Base-by-base conservation (phyloP, 2,797 vertebrate species). In the Pogonophryne albipinna region DNA sequence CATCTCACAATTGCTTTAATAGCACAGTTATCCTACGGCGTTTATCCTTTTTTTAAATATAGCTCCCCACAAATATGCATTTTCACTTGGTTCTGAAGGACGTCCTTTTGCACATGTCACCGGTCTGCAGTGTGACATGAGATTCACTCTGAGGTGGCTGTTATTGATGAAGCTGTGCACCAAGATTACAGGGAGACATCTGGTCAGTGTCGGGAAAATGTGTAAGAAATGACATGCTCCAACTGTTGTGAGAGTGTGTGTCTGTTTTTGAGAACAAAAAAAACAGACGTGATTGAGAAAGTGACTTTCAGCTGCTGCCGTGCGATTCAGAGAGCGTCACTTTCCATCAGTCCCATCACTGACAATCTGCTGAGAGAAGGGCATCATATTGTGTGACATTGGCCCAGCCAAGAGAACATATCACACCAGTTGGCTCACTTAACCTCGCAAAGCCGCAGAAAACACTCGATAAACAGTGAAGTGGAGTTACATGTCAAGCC, bases 351-450 rank as follows among this genome's bases (percentile, higher is more conserved):
- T 9, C 45, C 82, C 80, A 65, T 80, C 78, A 69, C 10, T 74
- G 82, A 78, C 82, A 82, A 55, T 85, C 76, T 80, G 83, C 38
- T 50, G 72, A 74, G 67, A 63, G 53, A 41, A 46, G 34, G 59
- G 51, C 58, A 17, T 82, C 73, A 31, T 68, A 53, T 56, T 70
- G 71, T 44, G 62, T 51, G 56, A 27, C 44, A 20, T 2, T 0
- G 69, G 51, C 56, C 41, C 47, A n/a, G 62, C 15, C 64, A 45
- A 73, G 61, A 52, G 62, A 13, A 50, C 64, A 17, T 52, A 68
- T 45, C 62, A 55, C 71, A 70, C 47, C 71, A 56, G 64, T 75
- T 56, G 65, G 71, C 52, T 71, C 51, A n/a, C 31, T 72, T 42
- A 60, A 76, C 61, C 66, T 75, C 42, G 47, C 4, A 1, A 65